These are phyloP conservation scores for Bothrops jararaca DNA, from an alignment of 2,113 vertebrate species.

Conservation along the genomic window DNA sequence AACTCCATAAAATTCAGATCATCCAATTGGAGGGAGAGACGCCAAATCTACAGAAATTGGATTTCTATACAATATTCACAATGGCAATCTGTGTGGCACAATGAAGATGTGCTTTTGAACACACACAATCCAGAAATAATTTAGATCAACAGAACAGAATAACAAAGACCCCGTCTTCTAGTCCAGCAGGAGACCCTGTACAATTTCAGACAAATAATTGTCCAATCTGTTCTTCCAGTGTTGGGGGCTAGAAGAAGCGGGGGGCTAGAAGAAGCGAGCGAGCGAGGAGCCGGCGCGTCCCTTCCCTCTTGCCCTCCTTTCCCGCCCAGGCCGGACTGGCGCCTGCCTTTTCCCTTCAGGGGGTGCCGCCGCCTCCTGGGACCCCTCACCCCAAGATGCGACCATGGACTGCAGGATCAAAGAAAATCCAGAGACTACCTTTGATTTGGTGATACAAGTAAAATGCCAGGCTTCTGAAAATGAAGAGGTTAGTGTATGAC, in stretches of 20 bases:
- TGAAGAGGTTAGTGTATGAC: constrained; percentile 58
- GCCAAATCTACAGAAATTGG: not conserved
- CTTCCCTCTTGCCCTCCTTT: not conserved
- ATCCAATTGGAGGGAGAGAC: not conserved
- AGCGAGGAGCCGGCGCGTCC: not conserved
- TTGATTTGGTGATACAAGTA: too few species aligned
- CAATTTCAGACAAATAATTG: not conserved
- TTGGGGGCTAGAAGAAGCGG: too few species aligned
- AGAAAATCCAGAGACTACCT: too few species aligned
- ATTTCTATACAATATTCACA: not conserved
- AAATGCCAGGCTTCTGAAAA: too few species aligned
- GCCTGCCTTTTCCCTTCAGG: not conserved
- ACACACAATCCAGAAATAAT: not conserved
- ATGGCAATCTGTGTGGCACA: not conserved
- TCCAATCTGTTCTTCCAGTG: not conserved
- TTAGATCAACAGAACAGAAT: not conserved
- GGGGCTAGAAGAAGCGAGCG: too few species aligned
- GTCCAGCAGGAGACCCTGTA: not conserved
- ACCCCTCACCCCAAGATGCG: constrained; percentile 73
- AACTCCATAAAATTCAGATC: not conserved
- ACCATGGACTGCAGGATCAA: constrained; percentile 89
- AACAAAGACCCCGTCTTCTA: not conserved
- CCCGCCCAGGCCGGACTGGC: constrained; percentile 5
- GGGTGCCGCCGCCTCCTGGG: constrained; percentile 56
- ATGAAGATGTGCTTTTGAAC: not conserved